phyloP scores from a whole-genome alignment of 2,797 vertebrate species.

The Phataginus tetradactyla region DNA sequence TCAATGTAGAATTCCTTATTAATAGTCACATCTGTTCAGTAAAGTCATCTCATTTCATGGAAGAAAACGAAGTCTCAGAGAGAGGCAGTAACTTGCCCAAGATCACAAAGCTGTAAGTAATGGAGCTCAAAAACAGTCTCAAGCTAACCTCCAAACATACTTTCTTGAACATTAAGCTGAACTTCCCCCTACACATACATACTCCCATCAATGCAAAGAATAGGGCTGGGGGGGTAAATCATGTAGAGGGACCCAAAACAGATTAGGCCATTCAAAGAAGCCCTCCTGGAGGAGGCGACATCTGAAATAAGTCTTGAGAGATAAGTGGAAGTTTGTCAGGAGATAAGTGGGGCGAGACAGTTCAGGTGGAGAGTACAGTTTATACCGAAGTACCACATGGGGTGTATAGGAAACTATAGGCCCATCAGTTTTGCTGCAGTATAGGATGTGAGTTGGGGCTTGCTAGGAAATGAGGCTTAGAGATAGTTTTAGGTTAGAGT shows the following conservation, averaged over 20 bases:
- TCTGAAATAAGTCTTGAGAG: not conserved
- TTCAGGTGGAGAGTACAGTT: not conserved
- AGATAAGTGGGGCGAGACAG: not conserved
- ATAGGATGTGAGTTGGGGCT: not conserved
- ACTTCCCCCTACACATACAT: not conserved
- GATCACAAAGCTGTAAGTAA: not conserved
- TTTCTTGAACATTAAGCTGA: not conserved
- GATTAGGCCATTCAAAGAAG: not conserved
- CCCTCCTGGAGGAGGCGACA: not conserved
- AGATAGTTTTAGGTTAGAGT: not conserved
- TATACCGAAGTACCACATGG: not conserved
- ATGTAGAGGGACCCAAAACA: not conserved
- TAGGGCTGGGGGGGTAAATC: not conserved
- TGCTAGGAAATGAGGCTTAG: not conserved
- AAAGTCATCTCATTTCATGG: not conserved
- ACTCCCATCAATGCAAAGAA: not conserved
- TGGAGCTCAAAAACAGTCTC: not conserved
- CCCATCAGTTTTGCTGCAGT: not conserved
- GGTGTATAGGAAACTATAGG: not conserved
- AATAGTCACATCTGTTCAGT: not conserved
- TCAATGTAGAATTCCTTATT: not conserved
- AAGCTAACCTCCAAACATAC: not conserved
- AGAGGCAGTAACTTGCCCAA: not conserved
- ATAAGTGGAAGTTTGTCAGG: not conserved
- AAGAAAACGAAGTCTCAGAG: constrained; percentile 15